Evolutionary conservation across 2,797 vertebrate species (phyloP).

Genomic region (Danio albolineatus): DNA sequence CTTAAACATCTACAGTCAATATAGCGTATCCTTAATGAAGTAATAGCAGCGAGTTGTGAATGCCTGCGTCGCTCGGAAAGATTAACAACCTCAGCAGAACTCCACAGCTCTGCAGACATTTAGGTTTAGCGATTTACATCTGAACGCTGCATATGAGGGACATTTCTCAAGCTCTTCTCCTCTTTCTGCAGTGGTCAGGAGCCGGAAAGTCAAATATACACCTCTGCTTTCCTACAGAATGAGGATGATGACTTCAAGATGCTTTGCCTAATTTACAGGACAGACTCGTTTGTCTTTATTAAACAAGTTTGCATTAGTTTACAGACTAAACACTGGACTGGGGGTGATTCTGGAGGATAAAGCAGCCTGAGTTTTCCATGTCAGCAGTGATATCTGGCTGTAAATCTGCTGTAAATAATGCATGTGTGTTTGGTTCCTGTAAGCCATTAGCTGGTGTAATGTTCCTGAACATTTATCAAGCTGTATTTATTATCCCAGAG

Average conservation of each 20-base stretch:
- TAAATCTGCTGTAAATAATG: conserved; percentile 20
- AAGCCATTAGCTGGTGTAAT: conserved; percentile 65
- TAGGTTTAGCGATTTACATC: conserved; percentile 4
- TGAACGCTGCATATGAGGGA: conserved; percentile 25
- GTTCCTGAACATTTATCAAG: conserved; percentile 64
- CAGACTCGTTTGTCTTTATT: conserved; percentile 29
- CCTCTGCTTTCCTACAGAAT: not conserved
- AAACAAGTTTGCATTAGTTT: conserved; percentile 9
- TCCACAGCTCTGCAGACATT: not conserved
- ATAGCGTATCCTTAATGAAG: too few species aligned
- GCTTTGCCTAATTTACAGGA: conserved; percentile 18
- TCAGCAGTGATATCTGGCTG: conserved; percentile 30
- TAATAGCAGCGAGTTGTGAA: too few species aligned
- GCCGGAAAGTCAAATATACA: conserved; percentile 13
- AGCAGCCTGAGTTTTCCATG: conserved; percentile 29
- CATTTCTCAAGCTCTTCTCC: not conserved
- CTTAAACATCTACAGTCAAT: too few species aligned
- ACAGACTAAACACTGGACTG: not conserved
- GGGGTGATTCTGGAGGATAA: conserved; percentile 5
- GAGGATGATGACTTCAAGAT: conserved; percentile 20
- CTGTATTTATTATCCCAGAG: conserved; percentile 59
- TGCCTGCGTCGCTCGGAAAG: too few species aligned
- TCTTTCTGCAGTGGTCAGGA: not conserved
- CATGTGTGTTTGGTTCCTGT: conserved; percentile 51
- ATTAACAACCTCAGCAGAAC: conserved; percentile 6